These are phyloP conservation scores for Lithophane socia DNA, from an alignment of 2,888 invertebrate genomes.

Conservation along the genomic window DNA sequence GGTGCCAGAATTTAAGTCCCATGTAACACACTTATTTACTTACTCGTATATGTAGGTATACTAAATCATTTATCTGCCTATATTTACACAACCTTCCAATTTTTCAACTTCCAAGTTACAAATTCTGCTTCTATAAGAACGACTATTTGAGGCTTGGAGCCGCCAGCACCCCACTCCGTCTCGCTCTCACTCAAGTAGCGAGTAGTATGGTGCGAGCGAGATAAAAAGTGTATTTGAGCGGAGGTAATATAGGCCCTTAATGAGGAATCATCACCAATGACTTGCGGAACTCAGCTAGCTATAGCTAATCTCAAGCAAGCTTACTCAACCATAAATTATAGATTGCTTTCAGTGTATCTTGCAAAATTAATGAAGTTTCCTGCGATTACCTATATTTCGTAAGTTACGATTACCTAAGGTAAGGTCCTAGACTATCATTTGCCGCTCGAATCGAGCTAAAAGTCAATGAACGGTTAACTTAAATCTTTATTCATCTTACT, in stretches of 20 bases:
- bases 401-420: conserved; percentile 5
- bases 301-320: background rate
- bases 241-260: no score
- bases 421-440: background rate
- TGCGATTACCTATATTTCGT: conserved; percentile 35
- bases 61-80: background rate
- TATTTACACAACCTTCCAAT: background rate
- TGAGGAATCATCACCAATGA: background rate
- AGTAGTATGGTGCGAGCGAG: no score
- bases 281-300: conserved; percentile 8
- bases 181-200: no score
- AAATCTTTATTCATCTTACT: background rate
- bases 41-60: background rate
- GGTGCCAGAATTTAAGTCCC: background rate
- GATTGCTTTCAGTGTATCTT: conserved; percentile 6
- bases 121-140: no score
- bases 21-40: background rate
- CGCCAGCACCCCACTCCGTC: no score
- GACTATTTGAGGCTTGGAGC: no score
- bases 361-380: conserved; percentile 28
- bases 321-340: conserved; percentile 35
- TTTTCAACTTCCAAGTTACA: background rate
- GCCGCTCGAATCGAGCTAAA: background rate
- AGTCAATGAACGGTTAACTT: background rate
- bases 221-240: no score